These are phyloP conservation scores for Cynoglossus semilaevis DNA, from an alignment of 2,113 vertebrate species.

Conservation along the genomic window DNA sequence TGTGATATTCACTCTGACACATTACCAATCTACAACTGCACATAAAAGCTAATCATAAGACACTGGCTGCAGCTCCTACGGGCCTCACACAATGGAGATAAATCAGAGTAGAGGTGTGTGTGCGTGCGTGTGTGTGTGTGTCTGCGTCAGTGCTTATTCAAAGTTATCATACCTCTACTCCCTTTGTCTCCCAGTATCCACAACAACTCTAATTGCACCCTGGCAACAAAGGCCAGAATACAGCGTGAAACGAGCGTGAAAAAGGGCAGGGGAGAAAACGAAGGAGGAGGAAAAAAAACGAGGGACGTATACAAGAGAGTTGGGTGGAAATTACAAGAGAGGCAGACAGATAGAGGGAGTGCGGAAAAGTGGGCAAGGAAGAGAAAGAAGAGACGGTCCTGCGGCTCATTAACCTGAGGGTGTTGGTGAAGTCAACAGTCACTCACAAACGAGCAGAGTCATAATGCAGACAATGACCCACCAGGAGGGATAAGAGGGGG, in stretches of 20 bases:
- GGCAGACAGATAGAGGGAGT: conserved; percentile 38
- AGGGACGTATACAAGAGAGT: conserved; percentile 46
- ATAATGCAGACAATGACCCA: conserved; percentile 62
- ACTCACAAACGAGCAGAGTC: conserved; percentile 53
- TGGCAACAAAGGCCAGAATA: conserved; percentile 58
- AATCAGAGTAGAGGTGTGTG: conserved; percentile 26
- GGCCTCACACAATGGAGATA: conserved; percentile 7
- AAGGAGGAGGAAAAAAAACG: conserved; percentile 32
- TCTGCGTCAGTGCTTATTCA: conserved; percentile 18
- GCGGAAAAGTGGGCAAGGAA: conserved; percentile 40
- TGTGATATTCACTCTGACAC: conserved; percentile 55
- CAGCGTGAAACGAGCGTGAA: conserved; percentile 42
- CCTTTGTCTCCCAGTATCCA: conserved; percentile 53
- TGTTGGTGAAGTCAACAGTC: conserved; percentile 38
- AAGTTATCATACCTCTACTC: conserved; percentile 35
- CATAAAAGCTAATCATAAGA: conserved; percentile 50
- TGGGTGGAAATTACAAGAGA: conserved; percentile 29
- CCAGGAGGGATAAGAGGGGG: conserved; percentile 13
- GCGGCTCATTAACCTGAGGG: conserved; percentile 65
- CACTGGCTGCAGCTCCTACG: conserved; percentile 10
- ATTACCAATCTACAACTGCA: conserved; percentile 50
- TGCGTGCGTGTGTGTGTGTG: conserved; percentile 11
- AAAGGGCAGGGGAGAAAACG: conserved; percentile 21
- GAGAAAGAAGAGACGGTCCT: conserved; percentile 42
- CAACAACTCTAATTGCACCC: conserved; percentile 62